phyloP scores from a whole-genome alignment of 2,113 vertebrate genomes.

The Petrocephalus zakoni region DNA sequence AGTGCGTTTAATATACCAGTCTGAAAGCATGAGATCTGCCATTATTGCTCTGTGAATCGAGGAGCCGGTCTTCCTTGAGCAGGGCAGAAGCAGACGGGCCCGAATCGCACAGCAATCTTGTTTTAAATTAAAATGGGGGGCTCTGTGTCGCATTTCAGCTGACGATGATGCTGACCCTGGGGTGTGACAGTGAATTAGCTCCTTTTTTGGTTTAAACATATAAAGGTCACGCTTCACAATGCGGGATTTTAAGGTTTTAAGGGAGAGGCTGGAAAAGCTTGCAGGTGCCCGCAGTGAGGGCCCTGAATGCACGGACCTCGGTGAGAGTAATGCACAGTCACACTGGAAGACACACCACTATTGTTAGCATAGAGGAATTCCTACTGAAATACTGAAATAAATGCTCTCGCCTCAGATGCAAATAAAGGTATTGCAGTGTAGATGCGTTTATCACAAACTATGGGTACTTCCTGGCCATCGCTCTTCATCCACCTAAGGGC shows the following conservation, averaged over 20 bases:
- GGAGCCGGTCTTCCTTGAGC: slow-evolving; percentile 20
- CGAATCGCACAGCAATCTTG: neutral
- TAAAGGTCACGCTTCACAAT: neutral
- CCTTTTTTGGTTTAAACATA: neutral
- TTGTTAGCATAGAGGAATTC: neutral
- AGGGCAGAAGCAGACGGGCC: neutral
- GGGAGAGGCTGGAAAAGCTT: neutral
- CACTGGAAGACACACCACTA: neutral
- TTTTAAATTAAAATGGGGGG: neutral
- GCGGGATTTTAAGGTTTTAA: slow-evolving; percentile 8
- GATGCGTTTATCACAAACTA: neutral
- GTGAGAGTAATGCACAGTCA: neutral
- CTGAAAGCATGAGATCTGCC: no score
- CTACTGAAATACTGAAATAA: neutral
- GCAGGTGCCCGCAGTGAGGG: neutral
- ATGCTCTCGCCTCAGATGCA: neutral
- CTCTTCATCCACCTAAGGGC: neutral
- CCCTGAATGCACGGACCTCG: neutral
- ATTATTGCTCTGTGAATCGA: slow-evolving; percentile 34
- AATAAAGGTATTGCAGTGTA: neutral
- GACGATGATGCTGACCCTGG: neutral
- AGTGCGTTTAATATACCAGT: neutral
- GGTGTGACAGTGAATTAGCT: neutral
- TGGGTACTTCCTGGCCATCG: neutral
- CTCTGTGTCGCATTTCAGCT: neutral